Base-by-base conservation (phyloP, 2,888 invertebrate species). In the Apodemia mormo region DNA sequence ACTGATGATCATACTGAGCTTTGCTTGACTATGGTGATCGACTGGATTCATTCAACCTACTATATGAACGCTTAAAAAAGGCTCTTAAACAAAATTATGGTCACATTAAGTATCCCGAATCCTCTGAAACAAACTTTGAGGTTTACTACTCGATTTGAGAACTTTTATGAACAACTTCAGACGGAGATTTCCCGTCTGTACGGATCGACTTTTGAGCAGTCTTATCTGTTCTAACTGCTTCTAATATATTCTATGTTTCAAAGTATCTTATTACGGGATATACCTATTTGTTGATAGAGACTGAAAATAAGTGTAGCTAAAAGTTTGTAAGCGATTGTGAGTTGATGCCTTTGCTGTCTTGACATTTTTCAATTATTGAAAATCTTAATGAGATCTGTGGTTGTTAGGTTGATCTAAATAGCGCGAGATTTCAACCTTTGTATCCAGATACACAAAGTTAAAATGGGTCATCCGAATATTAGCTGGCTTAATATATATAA, bases 121-220 rank as follows among this genome's bases (percentile, higher is more conserved):
- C 33, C 65, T 70, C 70, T 70, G 71, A 65, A 70, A 65, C 64
- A 70, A 74, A 77, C 70, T 77, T 78, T 71, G 74, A 70, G 74
- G 72, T 70, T 75, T 72, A 74, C 72, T 75, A 68, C 72, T 67
- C 74, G 76, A 76, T 74, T 75, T 76, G 71, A 70, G 66, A 77
- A 75, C 76, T 77, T 77, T 76, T 75, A 74, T 72, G 69, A 71
- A 73, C 69, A 70, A 69, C 72, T 72, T 69, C 82, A 30, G 43
- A 33, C 30, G 14, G 67, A 58, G 67, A 43, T 58, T 30, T 58
- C 67, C 58, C 61, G 61, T 61, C 33, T 61, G 61, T 33, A 30
- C 61, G 61, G 61, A 61, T 61, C 61, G 61, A 61, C 61, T 61
- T 61, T 61, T 61, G 61, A 61, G 61, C 33, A 61, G 61, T 61